Evolutionary conservation across 1,140 invertebrate species (phyloP), one percentile per base, ranked within the genome.

Genomic region (Babylonia areolata): DNA sequence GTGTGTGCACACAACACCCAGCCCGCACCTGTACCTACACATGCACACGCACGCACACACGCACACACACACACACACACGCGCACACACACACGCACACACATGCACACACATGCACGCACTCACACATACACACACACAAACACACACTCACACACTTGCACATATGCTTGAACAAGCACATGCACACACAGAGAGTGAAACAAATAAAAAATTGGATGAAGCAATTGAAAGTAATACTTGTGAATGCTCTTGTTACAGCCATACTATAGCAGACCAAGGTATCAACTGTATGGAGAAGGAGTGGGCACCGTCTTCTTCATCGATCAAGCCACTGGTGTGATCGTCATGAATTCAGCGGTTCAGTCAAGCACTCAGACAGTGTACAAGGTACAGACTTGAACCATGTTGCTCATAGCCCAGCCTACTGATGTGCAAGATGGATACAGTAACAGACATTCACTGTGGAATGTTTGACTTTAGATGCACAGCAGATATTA

Each of bases 201-300:
- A 69, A 6, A 69, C 23, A 28, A 69, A 69, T 69, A 28, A 31
- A 69, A 3, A n/a, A n/a, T n/a, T n/a, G n/a, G 6, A 28, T 69
- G 64, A 28, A n/a, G 5, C n/a, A 69, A 5, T 69, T 12, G 23
- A 6, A 69, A 9, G 31, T 23, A 9, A 64, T 28, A 64, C 5
- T 64, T 23, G 58, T 64, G 58, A 73, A 11, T 80, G 40, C 9
- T 51, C 46, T 51, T 51, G 23, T 58, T 80, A 42, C 46, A 80
- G 78, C 23, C 12, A 3, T 33, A 12, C 31, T 80, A 46, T 42
- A 31, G 46, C 31, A 80, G 35, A 6, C 28, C 31, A 54, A 28
- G 6, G 46, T 91, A 88, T 80, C 23, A 12, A 11, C 77, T 91
- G 15, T 71, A 88, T 73, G 90, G 89, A 33, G 90, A 90, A 86